Base-by-base conservation (phyloP, 2,888 invertebrate species). In the Nemapogon koenigi region DNA sequence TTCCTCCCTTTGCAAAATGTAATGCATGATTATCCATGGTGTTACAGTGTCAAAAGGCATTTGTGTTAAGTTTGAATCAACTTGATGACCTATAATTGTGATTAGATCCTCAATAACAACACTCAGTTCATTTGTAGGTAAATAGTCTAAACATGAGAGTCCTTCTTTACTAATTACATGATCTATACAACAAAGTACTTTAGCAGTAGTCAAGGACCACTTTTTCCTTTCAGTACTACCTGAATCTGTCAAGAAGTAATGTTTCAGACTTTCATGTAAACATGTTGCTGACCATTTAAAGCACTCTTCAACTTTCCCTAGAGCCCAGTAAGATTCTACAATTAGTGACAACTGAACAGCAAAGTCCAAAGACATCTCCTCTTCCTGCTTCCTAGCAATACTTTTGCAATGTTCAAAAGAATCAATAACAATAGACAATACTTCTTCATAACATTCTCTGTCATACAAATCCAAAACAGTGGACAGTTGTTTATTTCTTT, bases 21-120 rank as follows among this genome's bases (percentile, higher is more conserved):
- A 86, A 68, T 94, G 90, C 48, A 95, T 73, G 40, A 95, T 71
- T 41, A 93, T 87, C 94, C 94, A 94, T 3, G 93, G 90, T 3
- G 84, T 65, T 10, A 91, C 83, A 10, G 87, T 85, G 41, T 86
- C 85, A 38, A 92, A 79, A 0, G 88, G 87, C 65, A 84, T 78
- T 43, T 85, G 86, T 18, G 81, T 65, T 16, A 79, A 71, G 55
- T 78, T 83, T 22, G 90, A 90, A 48, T 93, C 91, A 43, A 94
- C 79, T 62, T 91, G 91, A 55, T 89, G 86, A 37, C 88, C 87
- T 44, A 92, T 84, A 35, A 93, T 83, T 50, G 86, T 84, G 15
- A 89, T 84, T 28, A 94, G 71, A 56, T 88, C 88, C 57, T 91
- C 87, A 1, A 91, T 81, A 11, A 91, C 78, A 45, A 89, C 83